Conservation (phyloP, 2,888 invertebrate genomes). For the Temnothorax rugatulus region DNA sequence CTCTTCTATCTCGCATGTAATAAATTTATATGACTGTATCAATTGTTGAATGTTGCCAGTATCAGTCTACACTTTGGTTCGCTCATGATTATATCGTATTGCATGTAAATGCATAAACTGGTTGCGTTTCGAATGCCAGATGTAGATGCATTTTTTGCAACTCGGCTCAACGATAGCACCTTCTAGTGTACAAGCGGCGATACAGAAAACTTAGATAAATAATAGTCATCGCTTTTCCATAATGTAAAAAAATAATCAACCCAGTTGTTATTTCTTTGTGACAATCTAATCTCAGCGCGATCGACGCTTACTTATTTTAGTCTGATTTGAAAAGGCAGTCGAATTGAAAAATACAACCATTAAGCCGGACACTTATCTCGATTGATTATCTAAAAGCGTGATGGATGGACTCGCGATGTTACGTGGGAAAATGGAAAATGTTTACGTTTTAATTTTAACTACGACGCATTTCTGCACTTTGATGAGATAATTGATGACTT, state of each 20-base stretch:
- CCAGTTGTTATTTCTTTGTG: constrained; percentile 1
- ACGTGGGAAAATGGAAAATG: background rate
- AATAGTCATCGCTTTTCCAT: background rate
- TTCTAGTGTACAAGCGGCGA: background rate
- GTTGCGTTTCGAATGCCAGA: background rate
- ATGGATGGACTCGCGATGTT: constrained; percentile 4
- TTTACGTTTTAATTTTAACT: constrained; percentile 36
- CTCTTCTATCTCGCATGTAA: background rate
- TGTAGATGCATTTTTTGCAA: background rate
- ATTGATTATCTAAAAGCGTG: constrained; percentile 23
- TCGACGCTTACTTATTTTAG: background rate
- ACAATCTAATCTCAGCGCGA: constrained; percentile 43
- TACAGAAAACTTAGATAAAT: constrained; percentile 18
- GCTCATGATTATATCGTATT: background rate
- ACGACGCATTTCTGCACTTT: background rate
- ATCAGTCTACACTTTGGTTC: background rate
- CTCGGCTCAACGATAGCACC: background rate
- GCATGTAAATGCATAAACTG: background rate
- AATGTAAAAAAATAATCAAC: background rate
- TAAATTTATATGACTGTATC: background rate
- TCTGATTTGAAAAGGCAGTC: background rate
- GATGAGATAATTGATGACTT: constrained; percentile 19
- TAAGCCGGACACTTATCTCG: constrained; percentile 6
- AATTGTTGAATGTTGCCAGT: background rate
- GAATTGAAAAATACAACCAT: constrained; percentile 15